These are phyloP conservation scores for Coptodon bakossiorum DNA, from an alignment of 2,113 vertebrate species.

Conservation along the genomic window DNA sequence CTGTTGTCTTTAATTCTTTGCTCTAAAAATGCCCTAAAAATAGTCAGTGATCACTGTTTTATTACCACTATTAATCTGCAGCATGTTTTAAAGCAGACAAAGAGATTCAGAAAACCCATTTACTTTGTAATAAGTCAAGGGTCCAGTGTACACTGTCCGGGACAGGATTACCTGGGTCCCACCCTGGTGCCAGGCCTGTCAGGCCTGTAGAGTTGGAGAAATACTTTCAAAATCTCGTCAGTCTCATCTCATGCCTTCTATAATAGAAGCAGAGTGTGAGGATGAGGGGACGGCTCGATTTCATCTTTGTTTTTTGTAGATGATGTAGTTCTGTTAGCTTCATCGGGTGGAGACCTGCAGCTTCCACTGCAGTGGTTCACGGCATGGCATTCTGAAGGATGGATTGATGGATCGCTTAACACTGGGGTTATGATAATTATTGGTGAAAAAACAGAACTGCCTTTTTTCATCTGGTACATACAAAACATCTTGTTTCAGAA, in stretches of 20 bases:
- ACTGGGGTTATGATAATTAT: not conserved
- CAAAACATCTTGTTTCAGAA: not conserved
- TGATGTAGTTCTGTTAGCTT: not conserved
- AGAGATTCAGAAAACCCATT: not conserved
- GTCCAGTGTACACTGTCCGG: not conserved
- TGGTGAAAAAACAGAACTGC: not conserved
- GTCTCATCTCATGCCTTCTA: not conserved
- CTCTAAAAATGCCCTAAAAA: not conserved
- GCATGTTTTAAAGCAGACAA: not conserved
- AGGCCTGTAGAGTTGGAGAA: not conserved
- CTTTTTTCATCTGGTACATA: not conserved
- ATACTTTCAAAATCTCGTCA: not conserved
- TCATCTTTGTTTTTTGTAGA: not conserved
- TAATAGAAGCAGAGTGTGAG: not conserved
- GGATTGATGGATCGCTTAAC: not conserved
- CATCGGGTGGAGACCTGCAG: not conserved
- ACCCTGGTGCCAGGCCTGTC: not conserved
- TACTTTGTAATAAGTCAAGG: not conserved
- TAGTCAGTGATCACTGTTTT: not conserved
- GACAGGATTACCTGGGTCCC: not conserved
- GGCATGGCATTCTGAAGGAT: not conserved
- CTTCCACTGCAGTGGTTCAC: not conserved
- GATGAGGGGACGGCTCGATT: not conserved
- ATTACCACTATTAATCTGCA: not conserved
- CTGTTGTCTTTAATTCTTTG: not conserved